phyloP scores from a whole-genome alignment of 1,140 invertebrate species.

The Neelides sp. region DNA sequence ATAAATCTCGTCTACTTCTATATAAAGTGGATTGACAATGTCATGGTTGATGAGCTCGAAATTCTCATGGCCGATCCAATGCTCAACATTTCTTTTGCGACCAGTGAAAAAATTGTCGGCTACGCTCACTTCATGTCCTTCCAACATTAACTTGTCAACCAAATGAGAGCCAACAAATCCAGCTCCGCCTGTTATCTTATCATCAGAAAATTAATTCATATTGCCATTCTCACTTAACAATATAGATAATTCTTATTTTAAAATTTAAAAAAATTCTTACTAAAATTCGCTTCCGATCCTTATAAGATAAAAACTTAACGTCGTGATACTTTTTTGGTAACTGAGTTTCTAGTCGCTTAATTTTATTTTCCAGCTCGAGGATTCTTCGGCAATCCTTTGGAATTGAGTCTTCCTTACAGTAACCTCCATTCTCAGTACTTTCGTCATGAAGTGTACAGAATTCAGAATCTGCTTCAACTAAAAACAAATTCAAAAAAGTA shows the following conservation, averaged over 20 bases:
- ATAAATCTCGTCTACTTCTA: constrained; percentile 99
- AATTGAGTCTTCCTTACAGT: too few species aligned
- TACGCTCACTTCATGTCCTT: constrained; percentile 96
- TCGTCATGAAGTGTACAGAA: too few species aligned
- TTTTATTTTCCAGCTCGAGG: constrained; percentile 53
- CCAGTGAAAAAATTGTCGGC: constrained; percentile 98
- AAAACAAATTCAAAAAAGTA: too few species aligned
- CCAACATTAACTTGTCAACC: constrained; percentile 85
- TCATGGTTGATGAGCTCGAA: constrained; percentile 99
- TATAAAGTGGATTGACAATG: constrained; percentile 92
- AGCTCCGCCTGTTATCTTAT: constrained; percentile 84
- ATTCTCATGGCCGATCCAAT: constrained; percentile 98
- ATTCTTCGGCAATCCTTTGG: too few species aligned
- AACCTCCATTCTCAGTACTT: too few species aligned
- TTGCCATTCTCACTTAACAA: background rate
- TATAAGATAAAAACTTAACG: constrained; percentile 79
- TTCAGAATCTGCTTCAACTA: too few species aligned
- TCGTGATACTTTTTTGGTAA: constrained; percentile 75
- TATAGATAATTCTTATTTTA: constrained; percentile 1
- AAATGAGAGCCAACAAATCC: constrained; percentile 98
- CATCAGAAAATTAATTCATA: background rate
- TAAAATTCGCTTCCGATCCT: constrained; percentile 76
- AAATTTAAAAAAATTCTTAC: constrained; percentile 41
- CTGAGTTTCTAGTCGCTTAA: constrained; percentile 53
- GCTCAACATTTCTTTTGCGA: constrained; percentile 89